Evolutionary conservation across 1,140 invertebrate genomes (phyloP), one percentile per base, ranked within the genome.

Genomic region (Caenorhabditis briggsae): DNA sequence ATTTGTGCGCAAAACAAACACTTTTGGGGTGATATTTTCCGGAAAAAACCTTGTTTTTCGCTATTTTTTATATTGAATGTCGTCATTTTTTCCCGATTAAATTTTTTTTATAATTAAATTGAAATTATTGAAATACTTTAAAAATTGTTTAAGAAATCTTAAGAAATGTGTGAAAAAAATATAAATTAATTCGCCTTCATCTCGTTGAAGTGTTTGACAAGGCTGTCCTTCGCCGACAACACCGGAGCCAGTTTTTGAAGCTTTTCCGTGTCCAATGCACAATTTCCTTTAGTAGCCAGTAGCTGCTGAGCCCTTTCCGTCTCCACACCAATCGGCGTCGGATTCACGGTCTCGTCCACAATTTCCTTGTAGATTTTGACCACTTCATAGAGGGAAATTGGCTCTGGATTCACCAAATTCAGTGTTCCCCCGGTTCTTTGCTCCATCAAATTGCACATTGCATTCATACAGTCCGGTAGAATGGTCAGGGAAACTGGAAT

Each of bases 401-500:
- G 91, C 23, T 82, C 85, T 11, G 91, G 91, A 89, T 92, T 92
- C 23, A 92, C 90, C 78, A 92, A 74, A 61, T 92, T 92, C 70
- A 92, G 61, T 6, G 90, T 85, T 6, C 91, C 91, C 0, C 89
- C 87, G 64, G 70, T 87, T 56, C 91, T 74, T 23, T 88, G 78
- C 82, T 92, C 91, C 91, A 92, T 92, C 23, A 92, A 84, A 18
- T 89, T 70, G 55, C 92, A 82, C 25, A 92, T 82, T 11, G 89
- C 90, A n/a, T 89, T 90, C 14, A 92, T 55, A 56, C 91, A 92
- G 74, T 92, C 91, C 14, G 92, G 90, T n/a, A 92, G 82, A 55
- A 92, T 91, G n/a, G 91, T 91, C 8, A 92, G 85, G 14, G 91
- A 92, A 18, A 92, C 90, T 46, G 91, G 91, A 70, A 92, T 86